Conservation (phyloP, 23 tunicate genomes). For the Trididemnum miniatum region DNA sequence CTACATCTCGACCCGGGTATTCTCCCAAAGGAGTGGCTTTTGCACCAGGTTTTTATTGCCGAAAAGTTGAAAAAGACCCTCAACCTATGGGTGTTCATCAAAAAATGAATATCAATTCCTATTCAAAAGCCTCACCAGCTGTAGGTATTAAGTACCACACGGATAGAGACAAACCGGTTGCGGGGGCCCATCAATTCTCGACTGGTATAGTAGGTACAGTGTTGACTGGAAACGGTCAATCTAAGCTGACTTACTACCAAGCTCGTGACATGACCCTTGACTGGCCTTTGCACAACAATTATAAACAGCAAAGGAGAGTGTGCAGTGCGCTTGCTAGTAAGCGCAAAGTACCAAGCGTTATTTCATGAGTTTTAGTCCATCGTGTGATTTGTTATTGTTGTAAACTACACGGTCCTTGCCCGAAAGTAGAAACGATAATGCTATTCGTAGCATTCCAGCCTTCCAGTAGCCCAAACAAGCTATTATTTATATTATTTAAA, state of each 20-base stretch:
- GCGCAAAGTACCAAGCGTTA: conserved; percentile 43
- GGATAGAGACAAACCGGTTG: not conserved
- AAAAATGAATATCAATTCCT: conserved; percentile 2
- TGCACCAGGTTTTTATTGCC: conserved; percentile 66
- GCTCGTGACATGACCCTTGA: conserved; percentile 30
- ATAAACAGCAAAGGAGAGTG: conserved; percentile 45
- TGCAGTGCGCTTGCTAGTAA: conserved; percentile 56
- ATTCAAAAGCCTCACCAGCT: not conserved
- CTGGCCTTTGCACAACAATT: conserved; percentile 38
- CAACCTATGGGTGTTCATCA: not conserved
- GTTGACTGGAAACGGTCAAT: conserved; percentile 21
- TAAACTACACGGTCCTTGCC: too few relatives aligned
- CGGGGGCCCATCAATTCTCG: conserved; percentile 10
- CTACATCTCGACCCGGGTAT: conserved; percentile 12
- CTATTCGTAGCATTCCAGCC: too few relatives aligned
- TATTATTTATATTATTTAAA: too few relatives aligned
- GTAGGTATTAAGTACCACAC: conserved; percentile 5
- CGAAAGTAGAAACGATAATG: too few relatives aligned
- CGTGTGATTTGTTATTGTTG: too few relatives aligned
- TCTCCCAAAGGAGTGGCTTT: conserved; percentile 45
- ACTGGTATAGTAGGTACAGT: conserved; percentile 59
- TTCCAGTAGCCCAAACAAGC: too few relatives aligned
- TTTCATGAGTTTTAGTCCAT: too few relatives aligned
- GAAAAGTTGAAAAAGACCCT: conserved; percentile 47
- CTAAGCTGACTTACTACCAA: conserved; percentile 40